Percentiles rank a stretch among this genome's conserved stretches.
phyloP scores from a whole-genome alignment of 2,797 vertebrate species.

The Huso huso region DNA sequence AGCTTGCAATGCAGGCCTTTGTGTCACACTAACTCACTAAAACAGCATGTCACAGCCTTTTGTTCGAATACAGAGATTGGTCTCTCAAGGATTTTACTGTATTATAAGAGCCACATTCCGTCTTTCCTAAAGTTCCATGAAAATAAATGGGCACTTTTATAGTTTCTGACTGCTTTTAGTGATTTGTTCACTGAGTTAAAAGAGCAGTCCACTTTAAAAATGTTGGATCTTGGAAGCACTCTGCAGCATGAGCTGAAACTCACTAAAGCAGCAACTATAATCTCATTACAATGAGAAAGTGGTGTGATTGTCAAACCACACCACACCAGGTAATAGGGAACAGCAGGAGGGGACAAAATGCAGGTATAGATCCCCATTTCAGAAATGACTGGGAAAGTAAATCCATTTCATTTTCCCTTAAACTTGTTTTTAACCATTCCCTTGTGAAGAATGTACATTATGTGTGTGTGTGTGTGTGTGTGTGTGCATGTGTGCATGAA shows the following conservation, averaged over 20 bases:
- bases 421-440: conserved; percentile 4
- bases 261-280: conserved; percentile 6
- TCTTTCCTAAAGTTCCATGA: too few species aligned
- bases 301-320: conserved; percentile 11
- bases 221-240: not conserved
- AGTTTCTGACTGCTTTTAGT: too few species aligned
- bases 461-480: conserved; percentile 4
- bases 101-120: too few species aligned
- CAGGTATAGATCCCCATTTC: conserved; percentile 11
- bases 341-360: not conserved
- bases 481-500: too few species aligned
- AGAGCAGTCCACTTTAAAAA: too few species aligned
- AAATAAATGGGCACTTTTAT: too few species aligned
- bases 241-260: not conserved
- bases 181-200: too few species aligned
- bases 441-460: not conserved
- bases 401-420: conserved; percentile 9
- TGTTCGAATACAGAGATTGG: too few species aligned
- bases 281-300: conserved; percentile 7
- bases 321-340: conserved; percentile 9
- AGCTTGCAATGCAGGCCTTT: too few species aligned
- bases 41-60: too few species aligned
- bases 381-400: not conserved
- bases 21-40: too few species aligned
- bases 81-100: too few species aligned